These are phyloP conservation scores for Kryptolebias ocellatus DNA, from an alignment of 2,797 vertebrate species.

Conservation along the genomic window DNA sequence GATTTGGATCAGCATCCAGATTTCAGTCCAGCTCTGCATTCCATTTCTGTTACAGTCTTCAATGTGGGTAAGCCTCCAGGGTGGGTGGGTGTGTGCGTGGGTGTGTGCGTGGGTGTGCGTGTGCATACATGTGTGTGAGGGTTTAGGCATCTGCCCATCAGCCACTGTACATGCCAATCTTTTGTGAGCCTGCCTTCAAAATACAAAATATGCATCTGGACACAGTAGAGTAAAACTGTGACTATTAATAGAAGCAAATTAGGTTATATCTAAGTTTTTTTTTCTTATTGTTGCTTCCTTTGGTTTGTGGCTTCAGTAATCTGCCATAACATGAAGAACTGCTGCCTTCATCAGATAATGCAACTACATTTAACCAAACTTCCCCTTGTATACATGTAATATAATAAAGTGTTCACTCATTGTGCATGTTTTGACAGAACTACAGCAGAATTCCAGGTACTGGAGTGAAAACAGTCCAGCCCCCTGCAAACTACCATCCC, in stretches of 20 bases:
- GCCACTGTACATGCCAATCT: neutral
- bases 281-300: neutral
- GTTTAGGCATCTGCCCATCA: constrained; percentile 3
- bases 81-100: constrained; percentile 3
- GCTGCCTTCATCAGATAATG: neutral
- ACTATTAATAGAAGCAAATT: neutral
- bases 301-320: neutral
- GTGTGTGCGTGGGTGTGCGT: constrained; percentile 7
- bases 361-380: neutral
- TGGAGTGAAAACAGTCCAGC: neutral
- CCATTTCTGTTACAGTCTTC: constrained; percentile 42
- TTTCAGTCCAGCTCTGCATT: constrained; percentile 57
- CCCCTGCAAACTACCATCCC: neutral
- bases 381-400: too few species aligned
- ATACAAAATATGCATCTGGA: neutral
- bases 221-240: neutral
- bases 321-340: neutral
- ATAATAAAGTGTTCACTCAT: too few species aligned
- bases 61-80: constrained; percentile 48
- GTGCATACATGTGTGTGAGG: constrained; percentile 7
- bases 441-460: too few species aligned
- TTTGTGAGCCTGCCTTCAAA: neutral
- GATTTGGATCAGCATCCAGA: constrained; percentile 59
- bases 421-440: too few species aligned
- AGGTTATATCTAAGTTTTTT: neutral